Conservation (phyloP, 2,888 invertebrate genomes). For the Leptarthrus brevirostris region DNA sequence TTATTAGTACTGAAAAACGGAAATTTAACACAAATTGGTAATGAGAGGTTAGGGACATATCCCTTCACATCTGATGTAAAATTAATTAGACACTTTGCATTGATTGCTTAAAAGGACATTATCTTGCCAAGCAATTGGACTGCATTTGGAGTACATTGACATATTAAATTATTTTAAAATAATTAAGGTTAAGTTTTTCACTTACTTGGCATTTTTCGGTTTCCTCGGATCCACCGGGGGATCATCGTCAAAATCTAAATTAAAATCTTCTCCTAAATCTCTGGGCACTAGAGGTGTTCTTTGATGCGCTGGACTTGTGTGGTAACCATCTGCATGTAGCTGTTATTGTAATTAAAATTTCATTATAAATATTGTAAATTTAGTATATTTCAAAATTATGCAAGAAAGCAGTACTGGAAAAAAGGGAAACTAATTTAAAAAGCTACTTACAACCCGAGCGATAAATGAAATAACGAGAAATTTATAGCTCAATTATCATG, state of each 20-base stretch:
- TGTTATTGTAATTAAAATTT: too few species aligned
- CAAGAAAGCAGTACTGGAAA: conserved; percentile 1
- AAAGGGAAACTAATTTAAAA: conserved; percentile 52
- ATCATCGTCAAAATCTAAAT: conserved; percentile 69
- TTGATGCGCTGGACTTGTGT: conserved; percentile 82
- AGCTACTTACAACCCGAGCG: conserved; percentile 21
- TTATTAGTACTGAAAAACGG: conserved; percentile 20
- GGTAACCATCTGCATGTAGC: conserved; percentile 90
- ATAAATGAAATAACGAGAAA: neutral
- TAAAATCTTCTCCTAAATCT: conserved; percentile 77
- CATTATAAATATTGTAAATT: neutral
- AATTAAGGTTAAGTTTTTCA: too few species aligned
- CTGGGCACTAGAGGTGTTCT: conserved; percentile 82
- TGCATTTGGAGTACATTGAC: neutral
- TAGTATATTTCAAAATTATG: neutral
- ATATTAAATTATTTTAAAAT: too few species aligned
- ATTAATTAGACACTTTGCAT: conserved; percentile 32
- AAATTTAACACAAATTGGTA: neutral
- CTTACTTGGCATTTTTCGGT: conserved; percentile 94
- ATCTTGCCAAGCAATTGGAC: neutral
- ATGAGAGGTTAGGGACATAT: neutral
- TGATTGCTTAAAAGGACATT: neutral
- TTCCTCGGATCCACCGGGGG: conserved; percentile 65
- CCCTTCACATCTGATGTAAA: conserved; percentile 15
- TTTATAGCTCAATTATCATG: too few species aligned